Evolutionary conservation across 2,888 invertebrate species (phyloP).

Genomic region (Isotomurus palustris): DNA sequence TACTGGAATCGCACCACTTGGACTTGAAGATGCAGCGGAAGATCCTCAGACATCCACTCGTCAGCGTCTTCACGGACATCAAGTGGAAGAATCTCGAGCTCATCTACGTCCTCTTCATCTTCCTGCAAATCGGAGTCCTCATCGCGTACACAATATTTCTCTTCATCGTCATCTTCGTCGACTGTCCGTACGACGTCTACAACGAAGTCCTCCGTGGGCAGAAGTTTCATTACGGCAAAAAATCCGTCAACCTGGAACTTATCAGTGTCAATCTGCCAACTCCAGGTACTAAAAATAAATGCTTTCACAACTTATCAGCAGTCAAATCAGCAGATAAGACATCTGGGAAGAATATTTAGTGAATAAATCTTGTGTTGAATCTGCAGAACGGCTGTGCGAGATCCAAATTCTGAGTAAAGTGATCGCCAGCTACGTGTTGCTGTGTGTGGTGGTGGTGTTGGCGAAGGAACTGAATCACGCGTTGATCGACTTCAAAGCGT

Average conservation of each 20-base stretch:
- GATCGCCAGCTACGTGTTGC: conserved; percentile 16
- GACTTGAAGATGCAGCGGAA: conserved; percentile 8
- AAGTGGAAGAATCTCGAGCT: conserved; percentile 34
- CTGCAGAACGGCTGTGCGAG: conserved; percentile 17
- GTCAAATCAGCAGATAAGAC: too few relatives aligned
- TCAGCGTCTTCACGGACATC: conserved; percentile 36
- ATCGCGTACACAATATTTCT: conserved; percentile 26
- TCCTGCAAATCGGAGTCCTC: conserved; percentile 16
- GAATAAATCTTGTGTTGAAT: too few relatives aligned
- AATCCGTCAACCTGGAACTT: too few relatives aligned
- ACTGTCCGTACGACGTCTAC: conserved; percentile 31
- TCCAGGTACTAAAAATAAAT: too few relatives aligned
- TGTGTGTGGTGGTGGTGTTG: conserved; percentile 6
- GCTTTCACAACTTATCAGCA: too few relatives aligned
- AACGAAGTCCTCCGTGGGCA: conserved; percentile 2
- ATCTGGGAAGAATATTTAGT: too few relatives aligned
- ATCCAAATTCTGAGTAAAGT: conserved; percentile 17
- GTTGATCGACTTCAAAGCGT: conserved; percentile 26
- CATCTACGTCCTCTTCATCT: conserved; percentile 21
- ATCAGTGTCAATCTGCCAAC: too few relatives aligned
- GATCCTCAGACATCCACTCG: conserved; percentile 32
- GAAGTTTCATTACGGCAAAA: too few relatives aligned
- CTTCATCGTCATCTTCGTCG: conserved; percentile 24
- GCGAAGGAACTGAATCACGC: conserved; percentile 31
- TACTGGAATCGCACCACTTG: conserved; percentile 10